Conservation (phyloP, 1,140 invertebrate genomes). For the Ladona fulva region DNA sequence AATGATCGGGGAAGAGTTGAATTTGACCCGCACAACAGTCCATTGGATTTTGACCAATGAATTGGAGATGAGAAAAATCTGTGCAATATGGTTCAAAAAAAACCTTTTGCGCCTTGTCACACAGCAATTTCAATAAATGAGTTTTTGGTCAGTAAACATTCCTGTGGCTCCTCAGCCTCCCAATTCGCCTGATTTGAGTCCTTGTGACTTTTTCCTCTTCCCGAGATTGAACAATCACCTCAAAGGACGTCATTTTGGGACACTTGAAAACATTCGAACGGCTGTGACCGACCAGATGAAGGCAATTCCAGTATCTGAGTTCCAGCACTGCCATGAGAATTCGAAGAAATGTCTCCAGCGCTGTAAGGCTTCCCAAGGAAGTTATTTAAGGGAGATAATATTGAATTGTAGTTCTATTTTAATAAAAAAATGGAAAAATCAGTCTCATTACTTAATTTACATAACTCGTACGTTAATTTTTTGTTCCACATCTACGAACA, state of each 20-base stretch:
- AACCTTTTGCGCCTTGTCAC: conserved; percentile 31
- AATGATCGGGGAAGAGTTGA: conserved; percentile 17
- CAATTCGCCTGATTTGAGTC: conserved; percentile 29
- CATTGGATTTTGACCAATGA: conserved; percentile 26
- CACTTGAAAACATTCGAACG: conserved; percentile 24
- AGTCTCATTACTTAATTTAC: too few species aligned
- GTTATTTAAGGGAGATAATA: not conserved
- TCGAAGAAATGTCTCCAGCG: not conserved
- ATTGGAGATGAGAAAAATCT: too few species aligned
- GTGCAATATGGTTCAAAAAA: conserved; percentile 27
- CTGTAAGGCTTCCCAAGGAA: not conserved
- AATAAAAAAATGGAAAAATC: not conserved
- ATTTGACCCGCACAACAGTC: conserved; percentile 22
- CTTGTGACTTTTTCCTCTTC: conserved; percentile 28
- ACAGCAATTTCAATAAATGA: conserved; percentile 22
- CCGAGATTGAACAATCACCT: conserved; percentile 26
- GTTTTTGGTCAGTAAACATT: conserved; percentile 27
- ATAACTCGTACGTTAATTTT: too few species aligned
- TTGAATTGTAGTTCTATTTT: not conserved
- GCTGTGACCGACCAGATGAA: conserved; percentile 21
- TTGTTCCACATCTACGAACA: too few species aligned
- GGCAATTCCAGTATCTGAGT: conserved; percentile 26
- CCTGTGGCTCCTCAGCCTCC: conserved; percentile 26
- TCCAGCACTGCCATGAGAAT: conserved; percentile 4
- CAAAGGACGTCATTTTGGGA: conserved; percentile 25